Base-by-base conservation (phyloP, 1,140 invertebrate species). In the Colletes latitarsis region DNA sequence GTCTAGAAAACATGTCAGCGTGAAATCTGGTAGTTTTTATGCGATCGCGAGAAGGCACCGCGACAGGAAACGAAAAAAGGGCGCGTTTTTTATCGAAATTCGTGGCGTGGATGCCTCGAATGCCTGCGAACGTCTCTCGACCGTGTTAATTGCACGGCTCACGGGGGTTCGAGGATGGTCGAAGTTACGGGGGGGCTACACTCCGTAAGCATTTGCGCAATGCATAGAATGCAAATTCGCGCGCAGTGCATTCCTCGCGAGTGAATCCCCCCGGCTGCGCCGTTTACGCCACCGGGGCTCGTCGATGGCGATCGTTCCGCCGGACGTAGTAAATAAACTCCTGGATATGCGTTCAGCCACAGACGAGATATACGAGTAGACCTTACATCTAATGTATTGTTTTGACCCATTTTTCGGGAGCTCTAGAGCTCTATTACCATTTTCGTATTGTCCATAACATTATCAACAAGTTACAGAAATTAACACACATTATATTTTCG, bases 201-300 rank as follows among this genome's bases (percentile, higher is more conserved):
- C 78, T 77, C 85, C 62, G 70, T 71, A 77, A 83, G 71, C 70
- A 87, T 85, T 81, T 71, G 67, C 69, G 82, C 82, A 43, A 87
- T 80, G 72, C 73, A 84, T 84, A 84, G 82, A 84, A 84, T 84
- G 82, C 82, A 84, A 84, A 84, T 84, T 84, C 69, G 72, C 49
- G 8, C 68, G 39, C 19, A 71, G 43, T 60, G 82, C 78, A 87
- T 87, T 87, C 85, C 78, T 76, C 41, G 19, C 49, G 64, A 77
- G 69, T 75, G 85, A 88, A 84, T 87, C 80, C 49, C 17, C 46
- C 62, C 55, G 46, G 53, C 21, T 21, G 63, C 39, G 66, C 52
- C 67, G 76, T 49, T 69, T 53, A 57, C 67, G 82, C 83, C 75
- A 53, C 58, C 58, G 69, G 57, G 8, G 62, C 21, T 46, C 39